Evolutionary conservation across 2,888 invertebrate species (phyloP), one percentile per base, ranked within the genome.

Genomic region (Plagodis dolabraria): DNA sequence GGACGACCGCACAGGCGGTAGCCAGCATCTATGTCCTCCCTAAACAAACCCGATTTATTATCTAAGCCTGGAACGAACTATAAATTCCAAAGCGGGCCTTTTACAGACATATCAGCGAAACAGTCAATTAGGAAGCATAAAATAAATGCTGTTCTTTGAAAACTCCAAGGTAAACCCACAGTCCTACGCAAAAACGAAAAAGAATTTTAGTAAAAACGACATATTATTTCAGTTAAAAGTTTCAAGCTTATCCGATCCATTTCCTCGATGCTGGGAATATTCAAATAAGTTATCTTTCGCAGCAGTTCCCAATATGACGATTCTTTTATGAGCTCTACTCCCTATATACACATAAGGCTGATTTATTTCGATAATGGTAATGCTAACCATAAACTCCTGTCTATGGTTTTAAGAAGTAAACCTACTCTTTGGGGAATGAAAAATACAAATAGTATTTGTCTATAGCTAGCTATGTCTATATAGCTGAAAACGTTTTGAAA

Each of bases 211-310:
- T 71, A 79, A 79, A 79, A 82, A 83, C 79, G 81, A 82, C 80
- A 85, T 86, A 85, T 85, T 85, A 85, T 86, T 86, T 85, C 83
- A 84, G 85, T 85, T 86, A 86, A 86, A 86, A 86, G 83, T 86
- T 84, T 75, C 75, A 72, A 76, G 77, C 78, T 84, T 82, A 84
- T 83, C 80, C 84, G 80, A 81, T 85, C 84, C 83, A 80, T 84
- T 83, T 79, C 79, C 74, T 70, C 67, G 72, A 71, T 75, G 73
- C 74, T 73, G 72, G 66, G n/a, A 77, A 80, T 85, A 86, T 86
- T 86, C 82, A 85, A 86, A 86, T 85, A 82, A 79, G 84, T 82
- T 79, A 80, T 82, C 79, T 79, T 79, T 81, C 79, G 76, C 77
- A 75, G 75, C 74, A 70, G 74, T 76, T 72, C 65, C 70, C 75